Conservation (phyloP, 2,113 vertebrate genomes). For the Neopipo cinnamomea region DNA sequence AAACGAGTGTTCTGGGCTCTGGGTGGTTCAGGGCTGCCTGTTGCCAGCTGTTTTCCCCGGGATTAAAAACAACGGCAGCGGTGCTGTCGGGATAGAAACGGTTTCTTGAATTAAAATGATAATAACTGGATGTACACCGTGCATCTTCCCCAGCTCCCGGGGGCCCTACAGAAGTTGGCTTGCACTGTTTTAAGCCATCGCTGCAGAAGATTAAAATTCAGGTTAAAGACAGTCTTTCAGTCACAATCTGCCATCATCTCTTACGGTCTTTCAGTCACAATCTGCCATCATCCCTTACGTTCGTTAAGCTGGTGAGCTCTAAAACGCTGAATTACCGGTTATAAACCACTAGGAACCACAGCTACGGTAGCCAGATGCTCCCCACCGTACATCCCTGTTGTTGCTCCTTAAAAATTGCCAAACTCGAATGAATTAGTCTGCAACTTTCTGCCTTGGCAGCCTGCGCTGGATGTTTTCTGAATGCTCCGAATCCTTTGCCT, state of each 20-base stretch:
- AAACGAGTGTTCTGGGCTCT: rapidly evolving
- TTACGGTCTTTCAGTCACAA: background rate
- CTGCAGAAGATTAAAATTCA: background rate
- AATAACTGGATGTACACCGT: background rate
- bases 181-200: background rate
- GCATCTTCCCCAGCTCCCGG: background rate
- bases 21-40: background rate
- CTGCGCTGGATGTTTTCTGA: background rate
- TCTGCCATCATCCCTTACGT: background rate
- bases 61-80: background rate
- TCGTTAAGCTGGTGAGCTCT: background rate
- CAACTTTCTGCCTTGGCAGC: background rate
- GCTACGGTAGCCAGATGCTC: background rate
- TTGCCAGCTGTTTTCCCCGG: background rate
- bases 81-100: background rate
- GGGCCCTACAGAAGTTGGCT: background rate
- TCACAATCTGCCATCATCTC: background rate
- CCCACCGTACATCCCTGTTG: background rate
- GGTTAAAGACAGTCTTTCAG: background rate
- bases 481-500: background rate
- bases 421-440: background rate
- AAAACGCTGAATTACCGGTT: background rate
- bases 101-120: background rate
- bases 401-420: background rate
- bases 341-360: background rate